phyloP scores from a whole-genome alignment of 92 coral and sea anemone genomes.

The Galaxea fascicularis region DNA sequence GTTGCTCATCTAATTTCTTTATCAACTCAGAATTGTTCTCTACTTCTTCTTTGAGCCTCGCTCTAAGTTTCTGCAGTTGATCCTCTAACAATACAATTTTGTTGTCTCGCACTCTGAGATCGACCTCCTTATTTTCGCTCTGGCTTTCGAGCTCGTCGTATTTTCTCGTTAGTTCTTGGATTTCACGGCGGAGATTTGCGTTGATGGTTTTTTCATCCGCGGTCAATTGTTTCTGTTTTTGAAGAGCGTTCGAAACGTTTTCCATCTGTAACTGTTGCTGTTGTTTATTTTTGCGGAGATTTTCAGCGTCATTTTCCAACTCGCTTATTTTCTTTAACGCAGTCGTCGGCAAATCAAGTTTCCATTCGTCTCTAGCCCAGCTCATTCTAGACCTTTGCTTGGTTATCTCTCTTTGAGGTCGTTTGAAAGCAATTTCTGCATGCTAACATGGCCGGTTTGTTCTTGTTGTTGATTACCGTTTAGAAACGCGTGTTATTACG shows the following conservation, averaged over 20 bases:
- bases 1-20: conserved; percentile 53
- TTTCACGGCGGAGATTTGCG: conserved; percentile 63
- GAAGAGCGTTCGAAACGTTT: conserved; percentile 62
- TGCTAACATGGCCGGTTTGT: not conserved
- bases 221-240: conserved; percentile 65
- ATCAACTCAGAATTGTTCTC: conserved; percentile 65
- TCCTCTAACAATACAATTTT: conserved; percentile 74
- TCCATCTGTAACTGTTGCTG: conserved; percentile 85
- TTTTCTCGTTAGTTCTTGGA: conserved; percentile 70
- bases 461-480: conserved; percentile 2
- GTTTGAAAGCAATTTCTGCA: not conserved
- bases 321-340: conserved; percentile 74
- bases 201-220: conserved; percentile 63
- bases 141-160: conserved; percentile 65
- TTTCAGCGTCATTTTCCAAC: conserved; percentile 77
- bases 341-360: conserved; percentile 75
- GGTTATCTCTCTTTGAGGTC: not conserved
- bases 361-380: conserved; percentile 95
- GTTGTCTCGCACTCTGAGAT: conserved; percentile 65
- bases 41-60: conserved; percentile 62
- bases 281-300: conserved; percentile 71
- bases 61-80: conserved; percentile 68
- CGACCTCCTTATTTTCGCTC: conserved; percentile 65
- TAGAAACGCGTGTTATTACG: conserved; percentile 22
- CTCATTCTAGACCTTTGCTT: conserved; percentile 50